Evolutionary conservation across 2,888 invertebrate genomes (phyloP).

Genomic region (Ormyrus pomaceus): DNA sequence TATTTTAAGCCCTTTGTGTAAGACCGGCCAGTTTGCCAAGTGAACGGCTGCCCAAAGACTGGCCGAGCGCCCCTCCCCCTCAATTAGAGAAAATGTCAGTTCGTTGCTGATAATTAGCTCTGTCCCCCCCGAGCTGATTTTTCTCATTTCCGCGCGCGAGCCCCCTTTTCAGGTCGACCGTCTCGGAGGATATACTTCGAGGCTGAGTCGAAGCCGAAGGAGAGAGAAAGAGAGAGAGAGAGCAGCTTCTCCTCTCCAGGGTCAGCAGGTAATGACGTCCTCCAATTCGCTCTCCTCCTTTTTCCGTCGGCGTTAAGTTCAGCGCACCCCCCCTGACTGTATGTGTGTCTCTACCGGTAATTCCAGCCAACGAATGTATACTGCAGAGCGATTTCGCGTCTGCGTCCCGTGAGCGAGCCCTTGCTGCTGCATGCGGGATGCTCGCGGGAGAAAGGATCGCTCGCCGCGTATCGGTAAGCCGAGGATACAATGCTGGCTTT

Average conservation of each 20-base stretch:
- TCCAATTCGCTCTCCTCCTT: slow-evolving; percentile 45
- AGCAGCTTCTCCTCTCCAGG: slow-evolving; percentile 57
- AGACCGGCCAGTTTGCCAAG: too few species aligned
- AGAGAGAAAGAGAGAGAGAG: slow-evolving; percentile 45
- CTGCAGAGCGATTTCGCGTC: too few species aligned
- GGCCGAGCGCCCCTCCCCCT: too few species aligned
- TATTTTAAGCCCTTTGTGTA: too few species aligned
- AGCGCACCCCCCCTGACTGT: not conserved
- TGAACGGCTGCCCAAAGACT: too few species aligned
- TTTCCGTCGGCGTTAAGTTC: slow-evolving; percentile 17
- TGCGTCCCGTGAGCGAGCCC: too few species aligned
- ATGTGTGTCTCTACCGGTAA: not conserved
- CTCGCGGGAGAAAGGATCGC: too few species aligned
- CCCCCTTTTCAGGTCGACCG: not conserved
- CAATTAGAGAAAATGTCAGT: too few species aligned
- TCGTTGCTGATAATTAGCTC: not conserved
- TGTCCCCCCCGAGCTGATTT: too few species aligned
- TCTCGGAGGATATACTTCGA: slow-evolving; percentile 30
- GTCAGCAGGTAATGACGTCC: slow-evolving; percentile 61
- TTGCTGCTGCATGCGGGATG: too few species aligned
- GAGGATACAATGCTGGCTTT: too few species aligned
- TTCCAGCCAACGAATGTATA: not conserved
- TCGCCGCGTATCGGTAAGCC: too few species aligned
- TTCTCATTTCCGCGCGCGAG: not conserved
- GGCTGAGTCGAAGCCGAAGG: slow-evolving; percentile 10